phyloP scores from a whole-genome alignment of 2,113 vertebrate genomes.

The Sturnira hondurensis region DNA sequence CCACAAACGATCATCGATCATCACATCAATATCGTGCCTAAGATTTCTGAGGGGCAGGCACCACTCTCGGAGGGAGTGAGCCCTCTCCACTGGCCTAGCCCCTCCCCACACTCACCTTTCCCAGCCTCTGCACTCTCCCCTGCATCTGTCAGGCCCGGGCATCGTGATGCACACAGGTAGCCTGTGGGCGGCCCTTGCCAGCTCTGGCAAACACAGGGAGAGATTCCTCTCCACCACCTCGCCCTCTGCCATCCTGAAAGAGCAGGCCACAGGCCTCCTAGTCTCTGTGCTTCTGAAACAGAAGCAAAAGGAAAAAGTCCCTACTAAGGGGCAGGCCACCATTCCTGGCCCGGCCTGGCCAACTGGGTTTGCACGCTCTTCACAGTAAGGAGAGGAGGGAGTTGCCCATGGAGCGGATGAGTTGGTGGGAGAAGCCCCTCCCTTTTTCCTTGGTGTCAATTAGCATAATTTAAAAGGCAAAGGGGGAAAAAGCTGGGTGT shows the following conservation, averaged over 20 bases:
- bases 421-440: background rate
- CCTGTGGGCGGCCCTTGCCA: background rate
- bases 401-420: accelerated
- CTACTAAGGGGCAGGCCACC: accelerated
- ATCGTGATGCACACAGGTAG: background rate
- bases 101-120: background rate
- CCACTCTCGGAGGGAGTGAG: background rate
- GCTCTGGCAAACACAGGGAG: background rate
- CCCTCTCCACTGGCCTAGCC: background rate
- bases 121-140: background rate
- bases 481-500: slow-evolving; percentile 38
- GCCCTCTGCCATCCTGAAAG: background rate
- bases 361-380: background rate
- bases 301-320: background rate
- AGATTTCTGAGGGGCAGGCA: background rate
- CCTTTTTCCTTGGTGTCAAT: slow-evolving; percentile 61
- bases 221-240: background rate
- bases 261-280: background rate
- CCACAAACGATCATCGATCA: too few relatives aligned
- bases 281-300: background rate
- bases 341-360: background rate
- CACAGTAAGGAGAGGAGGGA: background rate
- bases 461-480: slow-evolving; percentile 79
- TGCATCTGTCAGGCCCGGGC: background rate
- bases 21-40: background rate